Percentiles rank a stretch among this genome's conserved stretches.
phyloP scores from a whole-genome alignment of 2,888 invertebrate genomes.

The Oscheius sp. region DNA sequence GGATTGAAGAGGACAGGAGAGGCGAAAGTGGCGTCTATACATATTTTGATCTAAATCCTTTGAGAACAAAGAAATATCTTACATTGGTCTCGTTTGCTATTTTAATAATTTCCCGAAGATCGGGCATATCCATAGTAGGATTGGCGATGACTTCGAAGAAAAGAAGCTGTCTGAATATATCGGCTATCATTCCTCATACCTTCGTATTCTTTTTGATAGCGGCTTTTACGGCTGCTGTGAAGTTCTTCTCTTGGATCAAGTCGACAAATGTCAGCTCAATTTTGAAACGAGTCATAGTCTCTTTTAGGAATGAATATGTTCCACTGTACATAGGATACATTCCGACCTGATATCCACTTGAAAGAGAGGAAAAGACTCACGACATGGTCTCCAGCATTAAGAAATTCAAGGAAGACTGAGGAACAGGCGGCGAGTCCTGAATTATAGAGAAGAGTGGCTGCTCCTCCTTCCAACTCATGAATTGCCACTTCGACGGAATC shows the following conservation, averaged over 20 bases:
- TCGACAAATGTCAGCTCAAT: slow-evolving; percentile 61
- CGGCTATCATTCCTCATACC: slow-evolving; percentile 49
- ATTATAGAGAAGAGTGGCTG: slow-evolving; percentile 46
- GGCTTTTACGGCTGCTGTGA: slow-evolving; percentile 64
- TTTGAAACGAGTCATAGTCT: slow-evolving; percentile 63
- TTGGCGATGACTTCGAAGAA: slow-evolving; percentile 72
- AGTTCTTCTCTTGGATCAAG: slow-evolving; percentile 38
- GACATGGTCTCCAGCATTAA: slow-evolving; percentile 71
- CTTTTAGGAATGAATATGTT: slow-evolving; percentile 64
- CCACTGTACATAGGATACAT: slow-evolving; percentile 70
- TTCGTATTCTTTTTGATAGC: slow-evolving; percentile 70
- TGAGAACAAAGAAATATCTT: too few relatives aligned
- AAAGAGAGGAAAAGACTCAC: slow-evolving; percentile 25
- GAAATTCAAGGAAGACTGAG: slow-evolving; percentile 69
- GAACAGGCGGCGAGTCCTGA: slow-evolving; percentile 66
- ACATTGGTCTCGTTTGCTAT: slow-evolving; percentile 42
- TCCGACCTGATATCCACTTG: slow-evolving; percentile 54
- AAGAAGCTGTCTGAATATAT: slow-evolving; percentile 40
- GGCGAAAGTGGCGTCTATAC: slow-evolving; percentile 72
- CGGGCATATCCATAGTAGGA: slow-evolving; percentile 70
- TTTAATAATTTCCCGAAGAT: slow-evolving; percentile 67
- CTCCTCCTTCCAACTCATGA: slow-evolving; percentile 55
- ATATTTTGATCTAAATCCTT: slow-evolving; percentile 55
- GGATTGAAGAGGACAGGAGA: slow-evolving; percentile 70
- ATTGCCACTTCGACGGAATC: slow-evolving; percentile 51